Conservation (phyloP, 2,888 invertebrate species). For the Sialis lutaria region DNA sequence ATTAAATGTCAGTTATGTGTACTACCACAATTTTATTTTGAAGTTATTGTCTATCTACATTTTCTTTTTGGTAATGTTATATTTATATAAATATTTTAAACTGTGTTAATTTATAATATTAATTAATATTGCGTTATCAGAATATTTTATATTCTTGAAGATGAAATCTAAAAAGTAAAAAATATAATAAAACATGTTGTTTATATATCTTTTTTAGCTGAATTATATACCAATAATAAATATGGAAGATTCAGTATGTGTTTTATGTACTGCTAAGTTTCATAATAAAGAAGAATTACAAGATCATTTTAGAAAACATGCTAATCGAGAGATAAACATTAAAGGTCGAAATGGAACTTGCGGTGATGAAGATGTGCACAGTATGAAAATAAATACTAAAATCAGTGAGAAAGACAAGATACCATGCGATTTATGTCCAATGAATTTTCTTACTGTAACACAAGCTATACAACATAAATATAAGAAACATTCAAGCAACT, state of each 20-base stretch:
- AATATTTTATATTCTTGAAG: no score
- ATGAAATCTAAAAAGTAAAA: no score
- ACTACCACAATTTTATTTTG: not conserved
- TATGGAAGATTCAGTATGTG: slow-evolving; percentile 8
- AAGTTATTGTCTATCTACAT: not conserved
- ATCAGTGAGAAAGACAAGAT: slow-evolving; percentile 20
- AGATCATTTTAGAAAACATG: slow-evolving; percentile 45
- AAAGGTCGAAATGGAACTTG: no score
- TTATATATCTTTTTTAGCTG: no score
- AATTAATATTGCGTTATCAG: no score
- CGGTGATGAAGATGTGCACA: not conserved
- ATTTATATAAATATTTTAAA: not conserved
- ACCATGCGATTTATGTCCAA: slow-evolving; percentile 41
- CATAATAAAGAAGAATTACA: slow-evolving; percentile 34
- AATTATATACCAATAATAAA: not conserved
- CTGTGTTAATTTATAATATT: no score
- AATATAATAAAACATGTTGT: no score
- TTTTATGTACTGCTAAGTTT: slow-evolving; percentile 11
- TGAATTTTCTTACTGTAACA: slow-evolving; percentile 36
- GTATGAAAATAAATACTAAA: slow-evolving; percentile 7
- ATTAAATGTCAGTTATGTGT: not conserved
- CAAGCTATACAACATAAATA: slow-evolving; percentile 50
- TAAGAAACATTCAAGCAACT: slow-evolving; percentile 42
- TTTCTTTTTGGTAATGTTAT: not conserved
- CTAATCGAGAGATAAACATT: slow-evolving; percentile 29